Percentiles rank a stretch among this genome's conserved stretches.
Evolutionary conservation across 2,113 vertebrate genomes (phyloP).

Genomic region (Tachysurus vachellii): DNA sequence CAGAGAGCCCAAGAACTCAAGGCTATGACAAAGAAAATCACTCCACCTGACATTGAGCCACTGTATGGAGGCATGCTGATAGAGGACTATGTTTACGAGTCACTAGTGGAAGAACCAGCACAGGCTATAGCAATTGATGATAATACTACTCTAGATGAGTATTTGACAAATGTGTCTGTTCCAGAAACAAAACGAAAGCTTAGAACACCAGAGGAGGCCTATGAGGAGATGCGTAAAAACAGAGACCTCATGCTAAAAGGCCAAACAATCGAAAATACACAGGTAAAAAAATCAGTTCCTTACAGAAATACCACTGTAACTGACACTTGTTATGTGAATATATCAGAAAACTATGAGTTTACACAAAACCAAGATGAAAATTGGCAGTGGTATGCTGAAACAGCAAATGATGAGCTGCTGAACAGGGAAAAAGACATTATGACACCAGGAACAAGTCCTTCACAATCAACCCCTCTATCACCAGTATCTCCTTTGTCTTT

Average conservation of each 20-base stretch:
- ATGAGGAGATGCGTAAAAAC: constrained; percentile 85
- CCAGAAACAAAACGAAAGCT: constrained; percentile 76
- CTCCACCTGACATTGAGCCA: constrained; percentile 90
- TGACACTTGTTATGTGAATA: constrained; percentile 84
- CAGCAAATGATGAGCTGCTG: constrained; percentile 77
- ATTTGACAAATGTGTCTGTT: constrained; percentile 66
- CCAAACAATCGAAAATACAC: constrained; percentile 77
- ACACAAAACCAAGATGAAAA: constrained; percentile 70
- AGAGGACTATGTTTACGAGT: constrained; percentile 97
- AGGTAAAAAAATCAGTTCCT: constrained; percentile 75
- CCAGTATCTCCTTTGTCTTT: constrained; percentile 48
- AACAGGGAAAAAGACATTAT: constrained; percentile 78
- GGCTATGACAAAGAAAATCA: constrained; percentile 76
- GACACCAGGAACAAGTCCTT: constrained; percentile 74
- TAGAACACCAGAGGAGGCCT: constrained; percentile 81
- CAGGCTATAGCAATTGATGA: constrained; percentile 70
- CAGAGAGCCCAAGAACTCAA: constrained; percentile 82
- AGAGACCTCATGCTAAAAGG: constrained; percentile 76
- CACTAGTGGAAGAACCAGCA: constrained; percentile 86
- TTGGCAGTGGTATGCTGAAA: constrained; percentile 72
- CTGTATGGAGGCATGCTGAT: constrained; percentile 95
- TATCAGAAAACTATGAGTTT: constrained; percentile 76
- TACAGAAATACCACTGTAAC: constrained; percentile 73
- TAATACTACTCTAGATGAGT: constrained; percentile 68
- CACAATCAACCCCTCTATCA: constrained; percentile 63